A percentile compares a stretch with the other conserved stretches of the same genome.
phyloP scores from a whole-genome alignment of 1,140 invertebrate genomes.

The Pachyrhynchus sulphureomaculatus region DNA sequence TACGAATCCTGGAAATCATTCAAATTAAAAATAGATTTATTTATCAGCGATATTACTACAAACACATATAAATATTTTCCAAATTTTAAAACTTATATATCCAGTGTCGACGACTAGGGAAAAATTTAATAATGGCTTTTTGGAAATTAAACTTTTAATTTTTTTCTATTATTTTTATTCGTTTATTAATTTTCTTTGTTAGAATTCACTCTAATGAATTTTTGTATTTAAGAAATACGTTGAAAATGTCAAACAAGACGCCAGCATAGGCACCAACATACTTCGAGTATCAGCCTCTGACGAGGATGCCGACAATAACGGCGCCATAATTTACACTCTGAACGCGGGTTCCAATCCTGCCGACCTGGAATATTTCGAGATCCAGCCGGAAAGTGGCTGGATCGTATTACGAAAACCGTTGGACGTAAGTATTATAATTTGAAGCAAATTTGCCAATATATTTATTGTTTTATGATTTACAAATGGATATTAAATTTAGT shows the following conservation, averaged over 20 bases:
- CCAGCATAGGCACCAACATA: constrained; percentile 92
- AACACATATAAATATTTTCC: no score
- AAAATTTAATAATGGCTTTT: background rate
- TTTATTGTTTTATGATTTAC: no score
- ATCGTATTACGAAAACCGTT: constrained; percentile 90
- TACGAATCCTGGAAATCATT: no score
- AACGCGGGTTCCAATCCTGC: constrained; percentile 81
- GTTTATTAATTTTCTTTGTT: background rate
- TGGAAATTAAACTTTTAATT: background rate
- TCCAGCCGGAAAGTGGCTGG: constrained; percentile 94
- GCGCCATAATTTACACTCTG: constrained; percentile 88
- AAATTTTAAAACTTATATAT: no score
- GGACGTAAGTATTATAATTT: constrained; percentile 78
- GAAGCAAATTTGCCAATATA: no score
- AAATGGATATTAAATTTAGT: no score
- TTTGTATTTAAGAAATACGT: constrained; percentile 78
- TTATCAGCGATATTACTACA: no score
- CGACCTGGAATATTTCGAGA: constrained; percentile 92
- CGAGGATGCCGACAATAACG: constrained; percentile 94
- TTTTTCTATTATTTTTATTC: background rate
- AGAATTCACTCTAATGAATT: background rate
- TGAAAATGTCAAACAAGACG: constrained; percentile 95
- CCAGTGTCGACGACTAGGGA: no score
- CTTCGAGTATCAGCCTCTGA: constrained; percentile 91
- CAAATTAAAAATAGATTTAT: no score